A percentile compares a stretch with the other conserved stretches of the same genome.
Conservation (phyloP, 2,797 vertebrate species). For the Pseudochirops cupreus region DNA sequence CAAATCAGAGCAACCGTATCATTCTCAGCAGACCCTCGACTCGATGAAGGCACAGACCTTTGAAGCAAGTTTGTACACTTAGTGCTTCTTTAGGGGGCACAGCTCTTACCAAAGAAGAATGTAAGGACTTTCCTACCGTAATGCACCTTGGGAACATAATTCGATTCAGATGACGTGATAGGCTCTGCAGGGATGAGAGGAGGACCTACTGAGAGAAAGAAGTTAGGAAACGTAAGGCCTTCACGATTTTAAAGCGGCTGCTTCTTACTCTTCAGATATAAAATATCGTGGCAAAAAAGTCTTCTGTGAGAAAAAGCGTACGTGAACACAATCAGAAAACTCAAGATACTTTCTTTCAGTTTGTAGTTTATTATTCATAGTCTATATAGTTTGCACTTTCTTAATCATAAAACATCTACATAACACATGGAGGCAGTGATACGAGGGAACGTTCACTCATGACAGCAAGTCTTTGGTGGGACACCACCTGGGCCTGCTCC, state of each 20-base stretch:
- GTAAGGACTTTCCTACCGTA: constrained; percentile 85
- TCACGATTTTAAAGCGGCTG: background rate
- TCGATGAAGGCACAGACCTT: background rate
- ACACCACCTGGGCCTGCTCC: background rate
- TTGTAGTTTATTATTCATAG: background rate
- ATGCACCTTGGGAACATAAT: constrained; percentile 78
- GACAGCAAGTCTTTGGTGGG: background rate
- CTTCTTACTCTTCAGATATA: background rate
- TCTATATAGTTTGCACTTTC: too few species aligned
- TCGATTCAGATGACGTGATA: constrained; percentile 60
- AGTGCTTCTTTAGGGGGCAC: background rate
- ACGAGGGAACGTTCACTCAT: background rate
- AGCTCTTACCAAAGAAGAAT: background rate
- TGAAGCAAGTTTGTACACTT: background rate
- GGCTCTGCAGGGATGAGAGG: constrained; percentile 84
- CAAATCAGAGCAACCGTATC: background rate
- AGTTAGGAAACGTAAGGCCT: constrained; percentile 16
- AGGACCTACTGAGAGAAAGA: constrained; percentile 74
- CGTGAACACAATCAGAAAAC: background rate
- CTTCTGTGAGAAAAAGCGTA: background rate
- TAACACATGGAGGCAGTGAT: background rate
- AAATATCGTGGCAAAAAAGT: background rate
- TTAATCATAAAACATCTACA: background rate
- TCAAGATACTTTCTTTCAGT: background rate
- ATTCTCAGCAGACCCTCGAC: background rate